Evolutionary conservation across 2,113 vertebrate genomes (phyloP), one percentile per base, ranked within the genome.

Genomic region (Dendropsophus ebraccatus): DNA sequence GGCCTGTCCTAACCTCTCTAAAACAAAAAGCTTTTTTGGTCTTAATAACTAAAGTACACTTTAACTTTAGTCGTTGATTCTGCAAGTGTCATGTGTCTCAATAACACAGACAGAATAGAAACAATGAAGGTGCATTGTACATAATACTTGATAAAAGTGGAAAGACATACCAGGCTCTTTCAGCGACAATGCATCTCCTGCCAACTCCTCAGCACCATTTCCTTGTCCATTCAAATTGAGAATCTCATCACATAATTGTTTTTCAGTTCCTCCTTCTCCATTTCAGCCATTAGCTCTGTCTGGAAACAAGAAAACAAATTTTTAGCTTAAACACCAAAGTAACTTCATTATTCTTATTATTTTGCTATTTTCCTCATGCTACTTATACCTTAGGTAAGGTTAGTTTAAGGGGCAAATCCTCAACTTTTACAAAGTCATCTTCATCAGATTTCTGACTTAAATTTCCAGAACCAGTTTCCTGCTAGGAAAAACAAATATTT

Each of bases 351-450:
- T 25, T 60, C 56, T 75, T 25, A n/a, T n/a, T n/a, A n/a, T n/a
- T n/a, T n/a, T n/a, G n/a, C n/a, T n/a, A n/a, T n/a, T n/a, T n/a
- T n/a, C 8, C 17, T 70, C 14, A 13, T 52, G 50, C 13, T 85
- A 56, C n/a, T 47, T 52, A n/a, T 95, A 96, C 95, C 97, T 99
- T 96, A 88, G 97, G 97, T 90, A 97, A 95, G 1, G 95, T 93
- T 37, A 98, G 95, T 93, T 98, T 98, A 89, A 98, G 87, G 0
- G 97, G 97, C 41, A 99, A 89, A 85, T 98, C 96, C 82, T 99
- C 98, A 90, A 99, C 95, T 92, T 97, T 98, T 47, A 99, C 97
- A 89, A 99, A 99, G 88, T 99, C 98, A 52, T 99, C 98, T 90
- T 99, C 98, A 88, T 99, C 98, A 49, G 98, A 99, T 90, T 96